Evolutionary conservation across 2,113 vertebrate genomes (phyloP).

Genomic region (Mobula hypostoma): DNA sequence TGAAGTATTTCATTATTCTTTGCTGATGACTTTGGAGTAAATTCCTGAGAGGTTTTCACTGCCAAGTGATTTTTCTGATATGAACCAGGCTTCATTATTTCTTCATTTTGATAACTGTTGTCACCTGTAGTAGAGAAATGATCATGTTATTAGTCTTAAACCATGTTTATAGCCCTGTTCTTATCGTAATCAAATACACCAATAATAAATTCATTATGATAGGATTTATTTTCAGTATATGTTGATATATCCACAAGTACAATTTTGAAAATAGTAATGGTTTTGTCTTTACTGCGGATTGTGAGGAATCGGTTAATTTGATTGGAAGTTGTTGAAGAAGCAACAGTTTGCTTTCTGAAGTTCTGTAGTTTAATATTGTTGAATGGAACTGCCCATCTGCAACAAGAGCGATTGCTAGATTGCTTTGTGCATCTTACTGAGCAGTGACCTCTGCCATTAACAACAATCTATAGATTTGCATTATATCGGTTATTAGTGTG

Average conservation of each 20-base stretch:
- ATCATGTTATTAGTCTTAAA: too few species aligned
- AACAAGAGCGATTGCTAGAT: not conserved
- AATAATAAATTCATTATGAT: not conserved
- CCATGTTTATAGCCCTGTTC: not conserved
- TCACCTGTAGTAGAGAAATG: not conserved
- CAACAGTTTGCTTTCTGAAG: not conserved
- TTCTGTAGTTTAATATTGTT: not conserved
- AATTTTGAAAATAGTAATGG: not conserved
- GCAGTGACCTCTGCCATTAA: not conserved
- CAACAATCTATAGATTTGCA: not conserved
- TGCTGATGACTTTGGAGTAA: not conserved
- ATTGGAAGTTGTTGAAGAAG: too few species aligned
- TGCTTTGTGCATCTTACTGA: not conserved
- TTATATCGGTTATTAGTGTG: not conserved
- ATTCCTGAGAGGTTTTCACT: not conserved
- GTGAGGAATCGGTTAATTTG: not conserved
- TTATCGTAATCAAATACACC: not conserved
- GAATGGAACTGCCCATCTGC: not conserved
- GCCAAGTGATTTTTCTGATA: not conserved
- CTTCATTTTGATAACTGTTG: not conserved
- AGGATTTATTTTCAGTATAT: not conserved
- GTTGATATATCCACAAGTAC: not conserved
- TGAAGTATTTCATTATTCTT: not conserved
- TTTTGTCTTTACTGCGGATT: not conserved
- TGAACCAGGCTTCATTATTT: not conserved